Evolutionary conservation across 2,113 vertebrate genomes (phyloP).

Genomic region (Psilopogon haemacephalus): DNA sequence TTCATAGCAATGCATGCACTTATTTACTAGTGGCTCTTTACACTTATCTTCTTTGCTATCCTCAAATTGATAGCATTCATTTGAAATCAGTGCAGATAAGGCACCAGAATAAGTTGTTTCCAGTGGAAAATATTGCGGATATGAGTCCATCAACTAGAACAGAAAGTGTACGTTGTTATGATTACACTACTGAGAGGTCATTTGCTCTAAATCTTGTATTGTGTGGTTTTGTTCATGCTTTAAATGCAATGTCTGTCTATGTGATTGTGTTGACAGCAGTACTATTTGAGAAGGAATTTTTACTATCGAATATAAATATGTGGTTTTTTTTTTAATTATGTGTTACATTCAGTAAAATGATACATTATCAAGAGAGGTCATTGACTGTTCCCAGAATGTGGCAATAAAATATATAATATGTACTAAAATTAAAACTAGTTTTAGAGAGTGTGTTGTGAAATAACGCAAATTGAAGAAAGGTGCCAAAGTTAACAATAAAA

Average conservation of each 20-base stretch:
- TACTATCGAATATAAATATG: constrained; percentile 39
- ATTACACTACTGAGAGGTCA: neutral
- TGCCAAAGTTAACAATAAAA: constrained; percentile 4
- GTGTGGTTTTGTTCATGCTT: neutral
- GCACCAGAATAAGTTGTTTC: neutral
- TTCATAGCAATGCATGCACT: neutral
- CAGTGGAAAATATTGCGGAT: neutral
- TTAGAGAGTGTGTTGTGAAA: constrained; percentile 19
- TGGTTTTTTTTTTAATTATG: constrained; percentile 72
- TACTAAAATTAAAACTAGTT: constrained; percentile 63
- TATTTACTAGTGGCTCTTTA: neutral
- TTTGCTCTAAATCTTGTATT: neutral
- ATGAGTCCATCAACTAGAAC: neutral
- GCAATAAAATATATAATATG: constrained; percentile 63
- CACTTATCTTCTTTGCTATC: neutral
- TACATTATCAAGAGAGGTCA: constrained; percentile 73
- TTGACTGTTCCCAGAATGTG: constrained; percentile 68
- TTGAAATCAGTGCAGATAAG: neutral
- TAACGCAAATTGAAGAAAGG: constrained; percentile 28
- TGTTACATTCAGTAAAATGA: constrained; percentile 62
- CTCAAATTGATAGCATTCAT: neutral
- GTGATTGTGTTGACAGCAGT: neutral
- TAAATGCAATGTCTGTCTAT: neutral
- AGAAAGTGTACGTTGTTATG: neutral
- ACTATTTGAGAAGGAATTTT: constrained; percentile 29